phyloP scores from a whole-genome alignment of 2,888 invertebrate genomes.

The Ptilodon capucinus region DNA sequence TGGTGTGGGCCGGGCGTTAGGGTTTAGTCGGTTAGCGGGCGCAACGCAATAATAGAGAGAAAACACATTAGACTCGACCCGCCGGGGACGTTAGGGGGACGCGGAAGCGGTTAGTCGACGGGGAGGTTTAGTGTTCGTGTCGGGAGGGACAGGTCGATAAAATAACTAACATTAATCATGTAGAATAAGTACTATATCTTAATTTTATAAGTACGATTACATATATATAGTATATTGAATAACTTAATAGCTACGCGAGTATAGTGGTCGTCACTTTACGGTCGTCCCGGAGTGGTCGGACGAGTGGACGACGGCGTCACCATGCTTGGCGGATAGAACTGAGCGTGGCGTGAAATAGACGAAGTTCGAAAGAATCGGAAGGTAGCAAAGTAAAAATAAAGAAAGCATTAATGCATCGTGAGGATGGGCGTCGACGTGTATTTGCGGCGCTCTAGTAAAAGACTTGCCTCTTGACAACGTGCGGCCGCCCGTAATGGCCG shows the following conservation, averaged over 20 bases:
- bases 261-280: conserved; percentile 42
- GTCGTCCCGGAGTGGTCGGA: conserved; percentile 18
- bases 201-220: conserved; percentile 44
- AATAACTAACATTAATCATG: conserved; percentile 87
- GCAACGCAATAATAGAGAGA: conserved; percentile 67
- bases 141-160: conserved; percentile 92
- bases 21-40: conserved; percentile 80
- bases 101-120: conserved; percentile 65
- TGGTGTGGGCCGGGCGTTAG: conserved; percentile 61
- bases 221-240: conserved; percentile 37
- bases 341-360: conserved; percentile 56
- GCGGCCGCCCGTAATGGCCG: conserved; percentile 81
- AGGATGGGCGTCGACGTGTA: conserved; percentile 76
- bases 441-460: conserved; percentile 79
- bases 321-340: conserved; percentile 49
- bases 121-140: conserved; percentile 75
- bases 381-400: conserved; percentile 71
- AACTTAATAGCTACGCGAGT: conserved; percentile 47
- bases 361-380: conserved; percentile 62
- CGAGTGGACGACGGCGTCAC: conserved; percentile 53
- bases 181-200: conserved; percentile 70
- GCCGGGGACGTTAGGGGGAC: conserved; percentile 48
- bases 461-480: conserved; percentile 83
- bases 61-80: conserved; percentile 62
- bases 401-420: conserved; percentile 82